These are phyloP conservation scores for Pipa parva DNA, from an alignment of 2,113 vertebrate species.

Conservation along the genomic window DNA sequence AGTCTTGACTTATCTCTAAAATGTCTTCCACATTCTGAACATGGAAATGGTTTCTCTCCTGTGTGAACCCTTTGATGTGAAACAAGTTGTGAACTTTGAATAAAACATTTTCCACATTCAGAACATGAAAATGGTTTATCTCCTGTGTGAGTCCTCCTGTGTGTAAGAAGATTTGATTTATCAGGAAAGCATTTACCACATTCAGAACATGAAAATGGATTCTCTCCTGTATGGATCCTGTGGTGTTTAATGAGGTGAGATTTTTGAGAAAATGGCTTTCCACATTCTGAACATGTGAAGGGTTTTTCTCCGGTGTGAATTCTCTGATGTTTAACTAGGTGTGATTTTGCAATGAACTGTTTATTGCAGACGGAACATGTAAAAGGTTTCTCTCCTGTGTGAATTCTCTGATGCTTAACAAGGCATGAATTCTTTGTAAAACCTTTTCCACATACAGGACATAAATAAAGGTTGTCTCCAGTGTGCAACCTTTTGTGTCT, in stretches of 20 bases:
- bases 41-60: constrained; percentile 51
- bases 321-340: constrained; percentile 50
- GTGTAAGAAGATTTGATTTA: constrained; percentile 53
- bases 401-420: constrained; percentile 49
- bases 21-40: constrained; percentile 48
- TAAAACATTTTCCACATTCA: constrained; percentile 50
- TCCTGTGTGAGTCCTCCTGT: constrained; percentile 49
- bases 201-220: constrained; percentile 50
- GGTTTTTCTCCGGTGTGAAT: constrained; percentile 51
- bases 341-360: constrained; percentile 52
- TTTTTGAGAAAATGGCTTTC: constrained; percentile 54
- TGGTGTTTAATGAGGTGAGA: constrained; percentile 51
- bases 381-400: constrained; percentile 51
- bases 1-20: constrained; percentile 55
- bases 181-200: constrained; percentile 55
- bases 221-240: constrained; percentile 50
- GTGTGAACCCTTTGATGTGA: constrained; percentile 52
- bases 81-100: constrained; percentile 49
- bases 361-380: constrained; percentile 48
- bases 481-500: constrained; percentile 55
- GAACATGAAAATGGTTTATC: constrained; percentile 55
- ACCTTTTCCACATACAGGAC: constrained; percentile 52
- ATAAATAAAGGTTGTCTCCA: constrained; percentile 47
- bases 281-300: constrained; percentile 46
- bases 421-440: constrained; percentile 54